Percentiles rank a stretch among this genome's conserved stretches.
Evolutionary conservation across 2,888 invertebrate species (phyloP).

Genomic region (Tenodera sinensis): DNA sequence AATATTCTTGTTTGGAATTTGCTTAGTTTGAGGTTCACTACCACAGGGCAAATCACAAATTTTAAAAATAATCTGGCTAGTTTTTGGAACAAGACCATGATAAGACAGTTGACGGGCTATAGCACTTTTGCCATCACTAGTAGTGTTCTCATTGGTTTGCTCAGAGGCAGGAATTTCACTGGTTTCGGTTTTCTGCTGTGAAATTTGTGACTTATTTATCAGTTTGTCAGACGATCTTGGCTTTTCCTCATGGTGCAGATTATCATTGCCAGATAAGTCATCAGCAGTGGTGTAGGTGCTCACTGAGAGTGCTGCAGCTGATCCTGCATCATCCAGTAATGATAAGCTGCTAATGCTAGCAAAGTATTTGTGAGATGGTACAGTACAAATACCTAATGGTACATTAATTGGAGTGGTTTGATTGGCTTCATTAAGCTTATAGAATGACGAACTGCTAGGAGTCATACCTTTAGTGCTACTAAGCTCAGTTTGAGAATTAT

Average conservation of each 20-base stretch:
- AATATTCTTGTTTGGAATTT: background rate
- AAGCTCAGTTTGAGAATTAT: background rate
- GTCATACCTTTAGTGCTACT: background rate
- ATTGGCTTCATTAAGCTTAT: background rate
- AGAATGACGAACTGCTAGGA: background rate
- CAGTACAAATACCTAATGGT: background rate
- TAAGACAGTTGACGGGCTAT: background rate
- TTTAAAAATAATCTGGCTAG: background rate
- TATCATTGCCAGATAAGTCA: background rate
- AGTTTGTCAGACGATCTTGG: background rate
- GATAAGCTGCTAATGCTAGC: background rate
- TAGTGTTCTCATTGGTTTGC: background rate
- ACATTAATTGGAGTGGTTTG: background rate
- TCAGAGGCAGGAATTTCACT: background rate
- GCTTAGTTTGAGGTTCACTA: background rate
- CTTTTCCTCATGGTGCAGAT: background rate
- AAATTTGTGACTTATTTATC: background rate
- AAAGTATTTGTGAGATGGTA: background rate
- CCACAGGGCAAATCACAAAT: background rate
- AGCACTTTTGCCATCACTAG: background rate
- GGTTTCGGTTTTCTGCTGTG: background rate
- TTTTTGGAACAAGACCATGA: background rate
- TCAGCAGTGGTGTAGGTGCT: background rate
- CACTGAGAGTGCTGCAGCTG: background rate
- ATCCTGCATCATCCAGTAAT: background rate